Conservation (phyloP, 2,888 invertebrate species). For the Eucriotettix oculatus region DNA sequence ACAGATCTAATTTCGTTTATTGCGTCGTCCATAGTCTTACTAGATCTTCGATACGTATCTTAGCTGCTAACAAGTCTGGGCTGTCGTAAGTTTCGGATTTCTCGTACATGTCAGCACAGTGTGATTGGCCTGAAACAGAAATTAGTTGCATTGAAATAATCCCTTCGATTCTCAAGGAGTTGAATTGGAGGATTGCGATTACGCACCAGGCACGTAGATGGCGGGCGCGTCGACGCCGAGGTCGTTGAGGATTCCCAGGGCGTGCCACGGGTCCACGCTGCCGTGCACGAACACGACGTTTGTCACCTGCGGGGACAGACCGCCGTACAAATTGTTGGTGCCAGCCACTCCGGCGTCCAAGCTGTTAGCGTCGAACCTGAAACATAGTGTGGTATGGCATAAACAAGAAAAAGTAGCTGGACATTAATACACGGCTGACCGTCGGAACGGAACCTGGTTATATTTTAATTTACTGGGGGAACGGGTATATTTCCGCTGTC, state of each 20-base stretch:
- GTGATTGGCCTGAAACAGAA: neutral
- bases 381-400: neutral
- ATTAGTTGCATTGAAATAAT: neutral
- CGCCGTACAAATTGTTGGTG: constrained; percentile 35
- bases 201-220: constrained; percentile 5
- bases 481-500: no score
- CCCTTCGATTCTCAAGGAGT: neutral
- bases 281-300: constrained; percentile 42
- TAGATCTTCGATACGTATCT: neutral
- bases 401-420: no score
- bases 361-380: constrained; percentile 18
- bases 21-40: neutral
- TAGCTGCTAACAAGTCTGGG: neutral
- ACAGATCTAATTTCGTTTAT: neutral
- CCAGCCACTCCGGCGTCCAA: constrained; percentile 25
- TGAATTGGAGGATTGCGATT: neutral
- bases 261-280: constrained; percentile 40
- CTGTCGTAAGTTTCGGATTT: neutral
- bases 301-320: constrained; percentile 29
- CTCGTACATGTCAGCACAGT: neutral
- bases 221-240: neutral
- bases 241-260: constrained; percentile 29
- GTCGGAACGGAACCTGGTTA: no score
- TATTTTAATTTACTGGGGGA: no score
- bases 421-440: no score